Evolutionary conservation across 2,888 invertebrate species (phyloP).

Genomic region (Apotomis capreana): DNA sequence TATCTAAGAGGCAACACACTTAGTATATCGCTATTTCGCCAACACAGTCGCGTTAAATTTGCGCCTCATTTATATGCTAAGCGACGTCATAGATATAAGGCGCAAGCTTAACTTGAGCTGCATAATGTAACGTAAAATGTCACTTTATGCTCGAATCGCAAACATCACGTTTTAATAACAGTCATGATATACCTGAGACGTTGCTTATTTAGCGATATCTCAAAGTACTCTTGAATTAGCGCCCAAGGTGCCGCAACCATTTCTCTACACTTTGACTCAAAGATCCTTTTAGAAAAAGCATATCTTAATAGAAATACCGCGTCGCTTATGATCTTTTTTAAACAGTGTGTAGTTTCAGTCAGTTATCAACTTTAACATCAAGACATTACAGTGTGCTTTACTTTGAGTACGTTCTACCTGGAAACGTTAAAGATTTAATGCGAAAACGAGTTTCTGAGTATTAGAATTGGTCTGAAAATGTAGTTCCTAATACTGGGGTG

Average conservation of each 20-base stretch:
- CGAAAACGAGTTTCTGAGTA: conserved; percentile 22
- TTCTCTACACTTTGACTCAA: conserved; percentile 8
- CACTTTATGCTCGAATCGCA: no score
- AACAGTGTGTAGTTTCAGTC: background rate
- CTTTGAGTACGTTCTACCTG: background rate
- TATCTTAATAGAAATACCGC: background rate
- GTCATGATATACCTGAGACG: no score
- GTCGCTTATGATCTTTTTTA: conserved; percentile 1
- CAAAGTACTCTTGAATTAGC: no score
- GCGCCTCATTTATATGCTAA: no score
- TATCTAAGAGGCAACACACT: no score
- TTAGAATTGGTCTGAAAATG: conserved; percentile 15
- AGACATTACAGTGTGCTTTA: background rate
- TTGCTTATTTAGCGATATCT: no score
- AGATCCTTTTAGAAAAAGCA: background rate
- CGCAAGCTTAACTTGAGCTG: no score
- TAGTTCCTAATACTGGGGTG: conserved; percentile 4
- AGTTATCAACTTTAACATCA: background rate
- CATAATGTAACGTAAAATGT: no score
- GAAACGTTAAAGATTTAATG: conserved; percentile 9
- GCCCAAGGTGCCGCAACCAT: background rate
- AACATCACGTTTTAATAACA: no score
- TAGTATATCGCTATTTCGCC: no score
- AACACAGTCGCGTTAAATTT: no score
- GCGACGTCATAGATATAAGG: no score